Conservation (phyloP, 2,888 invertebrate genomes). For the Acholoe squamosa region DNA sequence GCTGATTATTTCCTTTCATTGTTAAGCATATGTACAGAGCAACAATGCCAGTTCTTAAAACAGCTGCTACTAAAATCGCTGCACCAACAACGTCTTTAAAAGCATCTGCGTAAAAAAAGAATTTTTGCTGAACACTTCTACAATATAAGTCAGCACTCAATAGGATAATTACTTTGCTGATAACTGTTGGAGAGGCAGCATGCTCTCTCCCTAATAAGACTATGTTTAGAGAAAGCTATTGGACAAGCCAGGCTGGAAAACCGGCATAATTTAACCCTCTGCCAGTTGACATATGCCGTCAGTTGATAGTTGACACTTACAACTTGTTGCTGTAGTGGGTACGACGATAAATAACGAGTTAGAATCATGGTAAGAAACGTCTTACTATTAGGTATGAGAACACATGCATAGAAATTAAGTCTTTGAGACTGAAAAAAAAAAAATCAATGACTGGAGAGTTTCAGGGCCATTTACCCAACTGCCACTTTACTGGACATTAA, state of each 20-base stretch:
- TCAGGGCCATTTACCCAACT: too few relatives aligned
- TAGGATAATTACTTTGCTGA: background rate
- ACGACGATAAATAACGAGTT: conserved; percentile 45
- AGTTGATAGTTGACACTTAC: conserved; percentile 31
- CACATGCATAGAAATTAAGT: background rate
- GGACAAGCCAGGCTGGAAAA: conserved; percentile 33
- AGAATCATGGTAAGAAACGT: background rate
- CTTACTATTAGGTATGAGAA: background rate
- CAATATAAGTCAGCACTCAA: background rate
- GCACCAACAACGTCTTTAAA: background rate
- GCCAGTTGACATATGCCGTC: background rate
- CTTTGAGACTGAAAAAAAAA: background rate
- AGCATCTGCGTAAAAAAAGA: background rate
- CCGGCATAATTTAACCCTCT: background rate
- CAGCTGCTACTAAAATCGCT: background rate
- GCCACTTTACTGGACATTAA: too few relatives aligned
- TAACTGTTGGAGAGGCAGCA: background rate
- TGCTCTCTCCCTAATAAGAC: background rate
- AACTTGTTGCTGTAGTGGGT: background rate
- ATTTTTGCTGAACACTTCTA: background rate
- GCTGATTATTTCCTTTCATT: background rate
- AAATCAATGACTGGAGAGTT: too few relatives aligned
- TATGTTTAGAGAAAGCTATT: background rate
- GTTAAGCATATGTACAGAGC: background rate
- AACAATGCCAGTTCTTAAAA: background rate